phyloP scores from a whole-genome alignment of 2,797 vertebrate species.

The Rhinophrynus dorsalis region DNA sequence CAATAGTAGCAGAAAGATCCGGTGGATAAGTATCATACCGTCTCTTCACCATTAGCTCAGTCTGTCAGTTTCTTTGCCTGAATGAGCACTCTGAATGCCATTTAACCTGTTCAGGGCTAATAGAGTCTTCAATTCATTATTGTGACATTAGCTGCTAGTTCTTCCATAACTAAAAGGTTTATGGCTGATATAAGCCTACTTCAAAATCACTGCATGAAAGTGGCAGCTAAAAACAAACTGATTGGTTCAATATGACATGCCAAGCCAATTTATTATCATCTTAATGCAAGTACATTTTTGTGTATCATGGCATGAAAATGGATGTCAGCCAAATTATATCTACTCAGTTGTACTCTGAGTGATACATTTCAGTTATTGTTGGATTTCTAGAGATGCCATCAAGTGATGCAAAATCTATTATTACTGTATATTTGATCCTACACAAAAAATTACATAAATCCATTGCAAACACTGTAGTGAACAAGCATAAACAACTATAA shows the following conservation, averaged over 20 bases:
- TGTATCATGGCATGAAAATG: no score
- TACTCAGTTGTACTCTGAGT: no score
- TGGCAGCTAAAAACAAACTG: not conserved
- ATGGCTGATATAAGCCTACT: slow-evolving; percentile 12
- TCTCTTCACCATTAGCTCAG: slow-evolving; percentile 31
- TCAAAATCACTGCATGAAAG: slow-evolving; percentile 14
- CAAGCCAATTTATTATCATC: not conserved
- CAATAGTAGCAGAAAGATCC: slow-evolving; percentile 4
- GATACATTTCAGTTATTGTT: no score
- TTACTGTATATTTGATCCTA: no score
- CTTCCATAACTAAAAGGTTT: slow-evolving; percentile 38
- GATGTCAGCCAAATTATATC: no score
- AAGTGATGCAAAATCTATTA: no score
- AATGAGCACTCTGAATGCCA: slow-evolving; percentile 22
- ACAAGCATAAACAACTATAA: no score
- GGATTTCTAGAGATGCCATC: no score
- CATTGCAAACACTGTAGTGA: no score
- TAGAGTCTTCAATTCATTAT: slow-evolving; percentile 16
- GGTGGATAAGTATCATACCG: slow-evolving; percentile 9
- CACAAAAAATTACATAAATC: no score
- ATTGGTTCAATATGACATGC: not conserved
- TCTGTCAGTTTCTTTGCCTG: not conserved
- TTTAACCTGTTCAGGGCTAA: slow-evolving; percentile 15
- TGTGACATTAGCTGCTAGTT: slow-evolving; percentile 25
- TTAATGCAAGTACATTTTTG: no score